phyloP scores from a whole-genome alignment of 2,888 invertebrate species.

The Nesidiocoris tenuis region DNA sequence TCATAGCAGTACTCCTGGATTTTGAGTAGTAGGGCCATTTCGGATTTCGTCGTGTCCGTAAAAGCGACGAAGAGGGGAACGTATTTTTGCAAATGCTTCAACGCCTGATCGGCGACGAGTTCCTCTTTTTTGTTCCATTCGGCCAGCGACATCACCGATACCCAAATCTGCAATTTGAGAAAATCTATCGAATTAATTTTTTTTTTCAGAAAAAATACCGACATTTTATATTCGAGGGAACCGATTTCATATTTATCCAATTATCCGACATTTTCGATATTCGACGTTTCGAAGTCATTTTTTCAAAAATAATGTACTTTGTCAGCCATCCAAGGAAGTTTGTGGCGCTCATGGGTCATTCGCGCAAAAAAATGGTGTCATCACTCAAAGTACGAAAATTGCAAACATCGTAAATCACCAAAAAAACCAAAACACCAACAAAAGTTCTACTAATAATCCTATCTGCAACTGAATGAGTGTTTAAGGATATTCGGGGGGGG shows the following conservation, averaged over 20 bases:
- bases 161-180: slow-evolving; percentile 86
- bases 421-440: too few relatives aligned
- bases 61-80: slow-evolving; percentile 84
- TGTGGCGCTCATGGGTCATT: neutral
- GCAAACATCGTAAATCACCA: too few relatives aligned
- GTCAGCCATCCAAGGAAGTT: slow-evolving; percentile 15
- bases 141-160: slow-evolving; percentile 88
- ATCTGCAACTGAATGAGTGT: too few relatives aligned
- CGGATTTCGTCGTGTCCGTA: slow-evolving; percentile 80
- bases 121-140: slow-evolving; percentile 99
- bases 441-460: too few relatives aligned
- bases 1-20: slow-evolving; percentile 98
- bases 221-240: too few relatives aligned
- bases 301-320: neutral
- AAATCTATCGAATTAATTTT: too few relatives aligned
- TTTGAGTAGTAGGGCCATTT: slow-evolving; percentile 83
- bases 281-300: too few relatives aligned
- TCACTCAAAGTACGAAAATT: neutral
- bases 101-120: slow-evolving; percentile 90
- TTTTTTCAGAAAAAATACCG: too few relatives aligned
- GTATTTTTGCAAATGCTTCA: slow-evolving; percentile 83
- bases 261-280: too few relatives aligned
- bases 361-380: neutral
- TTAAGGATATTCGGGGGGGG: too few relatives aligned
- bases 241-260: too few relatives aligned